Base-by-base conservation (phyloP, 2,797 vertebrate species). In the Odontamblyopus lacepedii region DNA sequence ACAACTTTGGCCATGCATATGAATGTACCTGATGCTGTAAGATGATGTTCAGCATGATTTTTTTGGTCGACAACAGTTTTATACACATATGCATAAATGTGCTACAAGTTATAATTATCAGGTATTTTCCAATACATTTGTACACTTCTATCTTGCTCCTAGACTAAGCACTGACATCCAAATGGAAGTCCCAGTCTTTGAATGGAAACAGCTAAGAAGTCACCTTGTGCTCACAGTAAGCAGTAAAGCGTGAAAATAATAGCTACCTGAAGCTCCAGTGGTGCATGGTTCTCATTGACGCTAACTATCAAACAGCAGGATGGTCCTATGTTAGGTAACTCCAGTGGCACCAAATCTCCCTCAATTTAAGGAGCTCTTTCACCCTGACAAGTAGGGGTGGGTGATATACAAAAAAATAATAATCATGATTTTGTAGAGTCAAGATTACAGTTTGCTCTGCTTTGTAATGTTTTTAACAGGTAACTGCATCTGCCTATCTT, bases 231-330 rank as follows among this genome's bases (percentile, higher is more conserved):
- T 73, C 66, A 29, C 12, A 18, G 61, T 2, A 76, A 82, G 73
- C 71, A 67, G 72, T 83, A 85, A 81, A 85, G 90, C 88, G 44
- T 92, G 86, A 87, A 91, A 88, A 90, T 88, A 91, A 92, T 87
- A 88, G 89, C 88, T 88, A 88, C 83, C 84, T 83, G 83, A 82
- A 74, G 68, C 79, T 85, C 78, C 86, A 90, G 87, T 64, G 78
- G 79, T 74, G 80, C 72, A 69, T 78, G 84, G 76, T 83, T 90
- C 87, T 87, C 88, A 88, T 83, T 23, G 78, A 78, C 27, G 80
- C 83, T 85, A 89, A 90, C 84, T 87, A 82, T 84, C 79, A 70
- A 80, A 50, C 84, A 91, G 86, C 82, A 74, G 81, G 87, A 67
- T 63, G 7, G 77, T 80, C 76, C 78, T 68, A 68, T 80, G 83